phyloP scores from a whole-genome alignment of 2,797 vertebrate genomes.

The Tenualosa ilisha region DNA sequence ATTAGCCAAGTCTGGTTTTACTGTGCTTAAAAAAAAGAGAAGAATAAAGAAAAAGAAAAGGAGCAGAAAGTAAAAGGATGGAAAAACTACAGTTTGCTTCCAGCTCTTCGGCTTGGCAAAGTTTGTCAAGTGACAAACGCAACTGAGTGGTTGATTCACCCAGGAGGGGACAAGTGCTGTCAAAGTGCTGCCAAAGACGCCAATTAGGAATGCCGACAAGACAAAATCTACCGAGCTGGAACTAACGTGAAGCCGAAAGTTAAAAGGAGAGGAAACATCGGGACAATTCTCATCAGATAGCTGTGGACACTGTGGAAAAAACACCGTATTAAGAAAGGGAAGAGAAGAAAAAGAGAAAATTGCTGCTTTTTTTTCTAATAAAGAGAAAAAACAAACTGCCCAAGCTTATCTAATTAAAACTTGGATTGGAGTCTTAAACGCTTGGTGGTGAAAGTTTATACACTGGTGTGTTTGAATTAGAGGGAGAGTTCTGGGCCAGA shows the following conservation, averaged over 20 bases:
- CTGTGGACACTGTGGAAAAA: not conserved
- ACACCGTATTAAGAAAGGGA: not conserved
- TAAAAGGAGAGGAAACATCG: not conserved
- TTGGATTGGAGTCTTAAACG: slow-evolving; percentile 2
- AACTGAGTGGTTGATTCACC: not conserved
- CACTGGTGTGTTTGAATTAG: slow-evolving; percentile 2
- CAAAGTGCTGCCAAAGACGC: not conserved
- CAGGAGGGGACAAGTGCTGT: not conserved
- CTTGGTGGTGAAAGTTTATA: slow-evolving; percentile 8
- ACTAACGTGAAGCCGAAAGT: not conserved
- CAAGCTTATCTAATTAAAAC: slow-evolving; percentile 23
- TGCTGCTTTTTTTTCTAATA: not conserved
- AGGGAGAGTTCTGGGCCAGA: not conserved
- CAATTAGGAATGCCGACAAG: not conserved
- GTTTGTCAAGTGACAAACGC: not conserved
- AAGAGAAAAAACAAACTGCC: not conserved
- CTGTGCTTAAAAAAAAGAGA: not conserved
- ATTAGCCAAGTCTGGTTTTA: not conserved
- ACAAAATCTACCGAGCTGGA: not conserved
- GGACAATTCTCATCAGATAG: not conserved
- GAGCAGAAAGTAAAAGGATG: not conserved
- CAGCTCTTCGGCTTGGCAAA: not conserved
- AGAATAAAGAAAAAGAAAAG: not conserved
- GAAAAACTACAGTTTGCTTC: not conserved
- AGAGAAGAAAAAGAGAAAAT: not conserved